phyloP scores from a whole-genome alignment of 2,113 vertebrate genomes.

The Eupsittula cactorum region DNA sequence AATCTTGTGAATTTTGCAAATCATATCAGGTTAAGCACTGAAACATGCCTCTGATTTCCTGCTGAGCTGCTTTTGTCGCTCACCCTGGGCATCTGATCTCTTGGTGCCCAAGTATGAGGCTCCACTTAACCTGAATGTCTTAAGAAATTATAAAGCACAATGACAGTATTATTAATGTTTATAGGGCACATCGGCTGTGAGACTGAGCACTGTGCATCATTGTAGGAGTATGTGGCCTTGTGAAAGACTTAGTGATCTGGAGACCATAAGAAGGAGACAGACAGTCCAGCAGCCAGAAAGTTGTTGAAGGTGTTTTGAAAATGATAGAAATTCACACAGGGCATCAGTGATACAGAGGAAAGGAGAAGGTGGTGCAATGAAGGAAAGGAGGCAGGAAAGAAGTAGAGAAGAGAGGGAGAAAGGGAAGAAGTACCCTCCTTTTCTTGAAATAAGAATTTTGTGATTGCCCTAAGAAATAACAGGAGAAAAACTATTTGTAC shows the following conservation, averaged over 20 bases:
- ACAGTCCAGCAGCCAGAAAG: not conserved
- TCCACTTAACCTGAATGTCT: not conserved
- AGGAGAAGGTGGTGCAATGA: rapidly evolving
- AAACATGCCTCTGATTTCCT: not conserved
- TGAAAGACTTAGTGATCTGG: not conserved
- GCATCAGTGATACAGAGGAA: not conserved
- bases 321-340: not conserved
- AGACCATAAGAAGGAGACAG: not conserved
- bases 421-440: not conserved
- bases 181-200: not conserved
- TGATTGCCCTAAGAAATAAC: not conserved
- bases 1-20: not conserved
- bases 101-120: not conserved
- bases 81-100: not conserved
- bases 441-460: not conserved
- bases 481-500: not conserved
- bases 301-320: not conserved
- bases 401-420: not conserved
- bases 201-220: not conserved
- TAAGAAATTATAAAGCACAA: not conserved
- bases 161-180: not conserved
- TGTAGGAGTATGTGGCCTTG: not conserved
- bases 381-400: not conserved
- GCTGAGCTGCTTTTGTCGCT: not conserved
- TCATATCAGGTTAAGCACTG: not conserved